Evolutionary conservation across 2,797 vertebrate species (phyloP).

Genomic region (Todus mexicanus): DNA sequence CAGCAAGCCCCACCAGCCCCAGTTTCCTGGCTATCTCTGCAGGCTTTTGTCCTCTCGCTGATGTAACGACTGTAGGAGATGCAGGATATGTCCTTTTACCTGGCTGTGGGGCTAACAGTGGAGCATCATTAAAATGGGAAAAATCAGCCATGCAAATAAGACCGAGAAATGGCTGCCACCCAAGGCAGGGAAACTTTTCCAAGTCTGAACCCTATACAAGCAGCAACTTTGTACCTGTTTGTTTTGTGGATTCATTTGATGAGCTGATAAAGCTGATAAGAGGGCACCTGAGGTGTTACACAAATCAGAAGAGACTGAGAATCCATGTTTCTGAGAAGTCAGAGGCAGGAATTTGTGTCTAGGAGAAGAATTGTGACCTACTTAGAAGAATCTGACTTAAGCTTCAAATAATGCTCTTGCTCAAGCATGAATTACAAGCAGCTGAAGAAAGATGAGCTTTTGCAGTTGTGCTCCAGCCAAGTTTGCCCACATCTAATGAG

Average conservation of each 20-base stretch:
- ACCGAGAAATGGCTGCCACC: neutral
- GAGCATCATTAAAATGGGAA: neutral
- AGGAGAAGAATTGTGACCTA: slow-evolving; percentile 51
- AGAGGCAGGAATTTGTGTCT: slow-evolving; percentile 14
- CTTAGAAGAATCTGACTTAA: slow-evolving; percentile 59
- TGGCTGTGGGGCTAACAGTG: neutral
- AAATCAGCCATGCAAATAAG: slow-evolving; percentile 8
- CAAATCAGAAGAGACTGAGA: slow-evolving; percentile 8
- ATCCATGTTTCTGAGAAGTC: slow-evolving; percentile 21
- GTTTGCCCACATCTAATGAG: slow-evolving; percentile 56
- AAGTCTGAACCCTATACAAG: neutral
- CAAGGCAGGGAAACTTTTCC: slow-evolving; percentile 26
- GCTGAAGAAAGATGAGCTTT: slow-evolving; percentile 62
- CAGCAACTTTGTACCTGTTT: slow-evolving; percentile 24
- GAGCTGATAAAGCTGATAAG: slow-evolving; percentile 31
- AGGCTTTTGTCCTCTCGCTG: neutral
- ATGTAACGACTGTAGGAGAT: neutral
- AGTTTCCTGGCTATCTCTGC: neutral
- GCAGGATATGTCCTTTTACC: neutral
- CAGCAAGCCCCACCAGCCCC: neutral
- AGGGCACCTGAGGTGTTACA: slow-evolving; percentile 44
- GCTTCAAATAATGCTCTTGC: slow-evolving; percentile 60
- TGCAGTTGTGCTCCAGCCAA: slow-evolving; percentile 31
- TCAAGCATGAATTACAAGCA: slow-evolving; percentile 65
- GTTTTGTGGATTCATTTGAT: slow-evolving; percentile 32